phyloP scores from a whole-genome alignment of 2,113 vertebrate genomes.

The Poecilia latipinna region DNA sequence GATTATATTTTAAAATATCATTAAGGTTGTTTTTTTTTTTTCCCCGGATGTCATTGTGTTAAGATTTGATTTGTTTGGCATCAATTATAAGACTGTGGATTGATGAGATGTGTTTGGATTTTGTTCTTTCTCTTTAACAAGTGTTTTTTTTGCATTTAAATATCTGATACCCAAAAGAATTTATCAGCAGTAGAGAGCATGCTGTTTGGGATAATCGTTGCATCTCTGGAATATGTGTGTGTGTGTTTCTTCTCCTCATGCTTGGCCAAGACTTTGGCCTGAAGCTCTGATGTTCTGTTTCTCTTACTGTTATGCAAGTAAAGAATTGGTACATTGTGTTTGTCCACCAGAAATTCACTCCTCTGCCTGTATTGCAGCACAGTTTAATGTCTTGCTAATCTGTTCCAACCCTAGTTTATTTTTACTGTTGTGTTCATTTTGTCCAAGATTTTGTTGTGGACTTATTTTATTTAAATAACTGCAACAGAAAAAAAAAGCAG shows the following conservation, averaged over 20 bases:
- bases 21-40: background rate
- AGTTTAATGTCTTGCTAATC: slow-evolving; percentile 12
- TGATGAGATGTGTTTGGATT: no score
- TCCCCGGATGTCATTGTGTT: no score
- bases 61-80: no score
- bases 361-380: slow-evolving; percentile 29
- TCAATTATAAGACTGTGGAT: no score
- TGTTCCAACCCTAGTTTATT: background rate
- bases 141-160: no score
- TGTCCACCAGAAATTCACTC: slow-evolving; percentile 33
- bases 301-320: slow-evolving; percentile 63
- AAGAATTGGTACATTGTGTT: slow-evolving; percentile 62
- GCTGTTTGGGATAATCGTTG: slow-evolving; percentile 46
- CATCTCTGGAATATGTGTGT: slow-evolving; percentile 3
- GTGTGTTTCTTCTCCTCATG: slow-evolving; percentile 18
- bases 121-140: no score
- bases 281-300: slow-evolving; percentile 64
- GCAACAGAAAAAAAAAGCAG: background rate
- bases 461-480: background rate
- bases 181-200: slow-evolving; percentile 50
- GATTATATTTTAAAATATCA: background rate
- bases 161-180: slow-evolving; percentile 26
- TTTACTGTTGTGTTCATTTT: background rate
- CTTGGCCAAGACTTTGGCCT: slow-evolving; percentile 38
- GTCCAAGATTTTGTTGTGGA: no score